Base-by-base conservation (phyloP, 1,140 invertebrate species). In the Bombus superbus region DNA sequence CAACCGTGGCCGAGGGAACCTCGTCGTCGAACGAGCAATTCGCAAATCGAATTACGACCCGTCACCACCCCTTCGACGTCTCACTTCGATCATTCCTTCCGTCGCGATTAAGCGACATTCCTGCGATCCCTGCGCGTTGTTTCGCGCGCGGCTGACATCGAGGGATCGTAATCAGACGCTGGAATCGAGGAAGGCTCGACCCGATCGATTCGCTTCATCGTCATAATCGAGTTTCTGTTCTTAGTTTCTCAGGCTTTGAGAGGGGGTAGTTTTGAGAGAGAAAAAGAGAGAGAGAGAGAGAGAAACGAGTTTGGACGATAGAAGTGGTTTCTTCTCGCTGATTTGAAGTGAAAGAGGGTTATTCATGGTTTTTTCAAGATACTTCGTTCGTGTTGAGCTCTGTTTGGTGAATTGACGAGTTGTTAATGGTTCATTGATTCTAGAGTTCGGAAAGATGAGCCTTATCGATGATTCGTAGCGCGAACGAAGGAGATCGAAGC, bases 21-120 rank as follows among this genome's bases (percentile, higher is more conserved):
- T 53, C 75, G 74, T 66, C 78, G 77, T 86, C 38, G 62, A 77
- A 44, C 81, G 74, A 75, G 81, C 88, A 89, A 89, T 89, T 89
- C 87, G 88, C 88, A 89, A 89, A 89, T 89, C 80, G 88, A 89
- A 89, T 89, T 89, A 89, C 72, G 57, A 76, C 69, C 76, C 47
- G 53, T 81, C 59, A 42, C 15, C 64, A 53, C 64, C 79, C 15
- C 38, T 28, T 59, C 57, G 57, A 32, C 44, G 62, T n/a, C 22
- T 42, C 38, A 40, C 69, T 32, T 53, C 80, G n/a, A 62, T 42
- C 72, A 13, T 77, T 83, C 72, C 44, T 53, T 32, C 28, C 59
- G 28, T 32, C 47, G 40, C 53, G 53, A 71, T 78, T 69, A 76
- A 42, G 3, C 3, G 6, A 53, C 35, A n/a, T 66, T 42, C 57